Base-by-base conservation (phyloP, 2,113 vertebrate genomes). In the Limnothrissa miodon region DNA sequence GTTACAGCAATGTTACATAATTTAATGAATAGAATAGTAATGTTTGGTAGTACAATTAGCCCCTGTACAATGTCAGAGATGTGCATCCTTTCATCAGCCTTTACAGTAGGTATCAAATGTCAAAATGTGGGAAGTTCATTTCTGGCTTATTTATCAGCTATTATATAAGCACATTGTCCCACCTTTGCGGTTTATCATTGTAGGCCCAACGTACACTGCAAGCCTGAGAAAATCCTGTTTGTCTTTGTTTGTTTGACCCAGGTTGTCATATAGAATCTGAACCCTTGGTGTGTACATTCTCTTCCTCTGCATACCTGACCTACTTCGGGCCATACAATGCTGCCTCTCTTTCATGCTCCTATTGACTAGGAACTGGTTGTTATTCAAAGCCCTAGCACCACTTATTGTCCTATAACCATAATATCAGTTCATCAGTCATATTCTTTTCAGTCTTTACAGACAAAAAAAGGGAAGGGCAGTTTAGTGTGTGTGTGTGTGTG, bases 291-390 rank as follows among this genome's bases (percentile, higher is more conserved):
- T 19, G 39, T 46, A 51, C 51, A 36, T 82, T 78, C 51, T 29
- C 36, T 59, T 53, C n/a, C 33, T 42, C 29, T 78, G 36, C 78
- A 29, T 45, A 25, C 8, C 83, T 87, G 83, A 87, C 70, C 84
- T 80, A 62, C 83, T 85, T 82, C 11, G 80, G 78, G 10, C 82
- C 59, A 84, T 21, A 45, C 48, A 83, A 84, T 86, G 33, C 66
- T 17, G 4, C 1, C 59, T 36, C 11, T 74, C 29, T 74, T 33
- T 70, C 36, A 74, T 33, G 36, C 2, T 74, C 15, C 4, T 74
- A 36, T 74, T 74, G 66, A 74, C 66, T 74, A 29, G 4, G 66
- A 74, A 39, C 66, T 74, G 66, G 25, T 74, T 74, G 33, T 74
- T 74, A 29, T 74, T 36, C 13, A 74, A 36, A 36, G 66, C 29